Base-by-base conservation (phyloP, 2,888 invertebrate species). In the Oscheius sp. region DNA sequence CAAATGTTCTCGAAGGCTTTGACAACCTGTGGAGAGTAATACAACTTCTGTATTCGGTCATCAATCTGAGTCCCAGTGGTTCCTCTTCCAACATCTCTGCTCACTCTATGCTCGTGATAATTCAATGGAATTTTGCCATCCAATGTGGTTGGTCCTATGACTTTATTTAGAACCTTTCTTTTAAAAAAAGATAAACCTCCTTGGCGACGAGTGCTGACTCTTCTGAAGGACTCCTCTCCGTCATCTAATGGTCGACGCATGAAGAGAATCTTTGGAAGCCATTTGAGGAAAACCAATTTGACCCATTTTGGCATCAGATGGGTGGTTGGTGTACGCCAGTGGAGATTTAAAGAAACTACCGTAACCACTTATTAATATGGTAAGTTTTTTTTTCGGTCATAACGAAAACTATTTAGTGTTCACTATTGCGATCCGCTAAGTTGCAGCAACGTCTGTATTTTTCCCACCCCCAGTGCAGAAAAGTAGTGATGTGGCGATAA, bases 341-440 rank as follows among this genome's bases (percentile, higher is more conserved):
- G 94, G 82, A 96, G 93, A 89, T 96, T 96, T 82, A 98, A 91
- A 79, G 97, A n/a, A n/a, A n/a, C n/a, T n/a, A n/a, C n/a, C n/a
- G n/a, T n/a, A n/a, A n/a, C n/a, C n/a, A n/a, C n/a, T n/a, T n/a
- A n/a, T n/a, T n/a, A n/a, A n/a, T n/a, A n/a, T n/a, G n/a, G n/a
- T n/a, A n/a, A n/a, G n/a, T n/a, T n/a, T n/a, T n/a, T n/a, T n/a
- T n/a, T n/a, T n/a, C n/a, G n/a, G n/a, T n/a, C n/a, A n/a, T n/a
- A n/a, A n/a, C n/a, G n/a, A n/a, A n/a, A n/a, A n/a, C n/a, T n/a
- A n/a, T n/a, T n/a, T n/a, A n/a, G n/a, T n/a, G n/a, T n/a, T n/a
- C n/a, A n/a, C n/a, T n/a, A n/a, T n/a, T n/a, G n/a, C n/a, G n/a
- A n/a, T n/a, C n/a, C n/a, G n/a, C n/a, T n/a, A n/a, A n/a, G n/a